Evolutionary conservation across 2,113 vertebrate species (phyloP).

Genomic region (Mesoclemmys tuberculata): DNA sequence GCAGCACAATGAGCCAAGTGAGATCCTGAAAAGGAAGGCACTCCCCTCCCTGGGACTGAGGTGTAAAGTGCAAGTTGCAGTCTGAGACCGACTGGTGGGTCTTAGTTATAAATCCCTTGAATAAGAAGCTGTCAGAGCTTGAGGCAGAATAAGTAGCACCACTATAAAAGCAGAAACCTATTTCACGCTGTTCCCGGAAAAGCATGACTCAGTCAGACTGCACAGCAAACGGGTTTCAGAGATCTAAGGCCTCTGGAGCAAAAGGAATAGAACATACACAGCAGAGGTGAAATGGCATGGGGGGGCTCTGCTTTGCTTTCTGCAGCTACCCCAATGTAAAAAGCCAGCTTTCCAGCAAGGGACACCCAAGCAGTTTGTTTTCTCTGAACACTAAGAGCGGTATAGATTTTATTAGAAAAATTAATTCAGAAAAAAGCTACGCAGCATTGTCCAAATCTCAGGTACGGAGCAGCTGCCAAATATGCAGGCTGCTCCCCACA

Average conservation of each 20-base stretch:
- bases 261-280: neutral
- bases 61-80: neutral
- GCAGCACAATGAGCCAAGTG: neutral
- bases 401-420: rapidly evolving
- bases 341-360: rapidly evolving
- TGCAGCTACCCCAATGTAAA: neutral
- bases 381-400: neutral
- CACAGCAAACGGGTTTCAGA: neutral
- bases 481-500: neutral
- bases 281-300: neutral
- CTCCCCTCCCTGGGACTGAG: rapidly evolving
- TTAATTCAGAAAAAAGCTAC: rapidly evolving
- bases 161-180: neutral
- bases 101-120: rapidly evolving
- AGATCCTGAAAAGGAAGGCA: neutral
- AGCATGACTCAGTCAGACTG: rapidly evolving
- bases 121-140: rapidly evolving
- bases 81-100: rapidly evolving
- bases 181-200: neutral
- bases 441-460: rapidly evolving
- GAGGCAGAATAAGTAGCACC: neutral
- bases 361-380: rapidly evolving
- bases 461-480: neutral
- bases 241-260: rapidly evolving
- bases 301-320: neutral